Evolutionary conservation across 2,797 vertebrate genomes (phyloP), one percentile per base, ranked within the genome.

Genomic region (Anabas testudineus): DNA sequence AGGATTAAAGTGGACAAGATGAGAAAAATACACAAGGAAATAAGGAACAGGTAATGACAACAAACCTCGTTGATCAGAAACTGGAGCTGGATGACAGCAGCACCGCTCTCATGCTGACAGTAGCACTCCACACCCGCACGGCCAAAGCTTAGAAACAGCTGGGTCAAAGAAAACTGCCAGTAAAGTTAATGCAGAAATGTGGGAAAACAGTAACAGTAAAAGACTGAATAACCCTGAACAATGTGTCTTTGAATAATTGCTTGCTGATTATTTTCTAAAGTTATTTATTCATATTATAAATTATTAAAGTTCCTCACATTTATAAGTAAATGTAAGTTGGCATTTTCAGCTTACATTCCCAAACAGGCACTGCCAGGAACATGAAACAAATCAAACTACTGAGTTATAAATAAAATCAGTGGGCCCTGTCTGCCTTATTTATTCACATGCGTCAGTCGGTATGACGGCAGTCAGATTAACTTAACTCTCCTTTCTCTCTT

Each of bases 61-160:
- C 97, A 90, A 69, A 99, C 98, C 97, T 99, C 98, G 66, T 99
- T 99, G 86, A 98, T 95, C 92, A 99, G 95, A 94, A 99, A 99
- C 94, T 99, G 96, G 83, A 99, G 96, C 89, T 99, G 97, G 90
- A 99, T 99, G 86, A 99, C 95, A 36, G 97, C 96, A 28, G 97
- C 95, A 18, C 94, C 96, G 60, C 96, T 97, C 88, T 99, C 97
- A 67, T 99, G 98, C 64, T 99, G 98, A 91, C 98, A 99, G 86
- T 96, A 97, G 86, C 97, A 99, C 84, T 99, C 98, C 82, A 99
- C 98, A 61, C 98, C 98, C 4, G 97, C 96, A 36, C 95, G 95
- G 74, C 98, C 98, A 59, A 99, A 99, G 67, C 98, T 99, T 51
- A 71, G 67, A 74, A 88, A 87, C 49, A 62, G 39, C 70, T 84